Percentiles rank a stretch among this genome's conserved stretches.
phyloP scores from a whole-genome alignment of 2,797 vertebrate genomes.

The Ispidina picta region DNA sequence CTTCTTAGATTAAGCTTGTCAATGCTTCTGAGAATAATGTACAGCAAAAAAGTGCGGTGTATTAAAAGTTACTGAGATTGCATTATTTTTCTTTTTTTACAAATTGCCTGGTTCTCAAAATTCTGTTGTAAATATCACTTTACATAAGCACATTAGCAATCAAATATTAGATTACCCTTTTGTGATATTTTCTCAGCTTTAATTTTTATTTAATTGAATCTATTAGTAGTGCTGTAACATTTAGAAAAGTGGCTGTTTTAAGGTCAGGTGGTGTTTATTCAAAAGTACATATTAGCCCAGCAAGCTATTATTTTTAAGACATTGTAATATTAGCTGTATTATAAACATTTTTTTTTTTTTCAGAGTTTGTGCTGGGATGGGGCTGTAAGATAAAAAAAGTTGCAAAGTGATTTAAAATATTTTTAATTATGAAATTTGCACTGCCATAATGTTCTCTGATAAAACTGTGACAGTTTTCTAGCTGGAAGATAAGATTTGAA shows the following conservation, averaged over 20 bases:
- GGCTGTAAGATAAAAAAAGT: neutral
- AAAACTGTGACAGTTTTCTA: neutral
- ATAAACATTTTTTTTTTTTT: slow-evolving; percentile 33
- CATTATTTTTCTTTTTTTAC: neutral
- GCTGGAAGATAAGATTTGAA: neutral
- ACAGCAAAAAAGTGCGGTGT: neutral
- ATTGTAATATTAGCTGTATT: slow-evolving; percentile 22
- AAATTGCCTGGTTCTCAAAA: slow-evolving; percentile 40
- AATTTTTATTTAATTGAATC: slow-evolving; percentile 84
- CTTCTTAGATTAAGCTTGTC: neutral
- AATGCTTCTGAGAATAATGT: neutral
- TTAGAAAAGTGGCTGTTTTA: slow-evolving; percentile 70
- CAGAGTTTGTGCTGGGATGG: neutral
- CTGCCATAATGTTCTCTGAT: neutral
- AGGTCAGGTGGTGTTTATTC: slow-evolving; percentile 62
- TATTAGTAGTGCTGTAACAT: slow-evolving; percentile 76
- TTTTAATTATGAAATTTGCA: neutral
- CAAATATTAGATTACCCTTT: slow-evolving; percentile 83
- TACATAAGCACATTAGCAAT: slow-evolving; percentile 72
- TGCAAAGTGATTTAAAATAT: neutral
- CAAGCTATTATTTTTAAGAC: slow-evolving; percentile 61
- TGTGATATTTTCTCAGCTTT: slow-evolving; percentile 82
- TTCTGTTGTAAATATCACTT: slow-evolving; percentile 72
- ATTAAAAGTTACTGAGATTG: slow-evolving; percentile 41
- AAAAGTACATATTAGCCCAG: slow-evolving; percentile 76